Evolutionary conservation across 2,113 vertebrate species (phyloP).

Genomic region (Corythaixoides concolor): DNA sequence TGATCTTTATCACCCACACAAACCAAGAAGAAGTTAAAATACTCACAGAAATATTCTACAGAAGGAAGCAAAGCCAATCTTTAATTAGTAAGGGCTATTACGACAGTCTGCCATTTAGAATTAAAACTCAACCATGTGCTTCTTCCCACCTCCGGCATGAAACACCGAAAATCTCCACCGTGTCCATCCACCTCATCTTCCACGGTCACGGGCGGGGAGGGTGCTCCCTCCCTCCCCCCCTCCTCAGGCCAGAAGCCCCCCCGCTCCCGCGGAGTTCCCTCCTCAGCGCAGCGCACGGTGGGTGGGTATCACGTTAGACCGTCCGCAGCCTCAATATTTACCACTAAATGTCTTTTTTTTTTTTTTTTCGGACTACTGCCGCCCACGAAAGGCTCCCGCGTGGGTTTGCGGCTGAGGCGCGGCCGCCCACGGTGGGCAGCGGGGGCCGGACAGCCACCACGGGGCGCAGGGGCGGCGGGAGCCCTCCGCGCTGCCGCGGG

Average conservation of each 20-base stretch:
- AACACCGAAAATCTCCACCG: neutral
- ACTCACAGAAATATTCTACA: neutral
- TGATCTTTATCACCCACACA: neutral
- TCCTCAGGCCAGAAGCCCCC: neutral
- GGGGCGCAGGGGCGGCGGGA: neutral
- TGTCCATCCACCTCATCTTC: neutral
- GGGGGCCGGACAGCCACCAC: neutral
- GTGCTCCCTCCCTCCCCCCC: neutral
- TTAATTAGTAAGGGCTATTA: slow-evolving; percentile 18
- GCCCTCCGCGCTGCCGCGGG: neutral
- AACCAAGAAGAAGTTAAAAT: neutral
- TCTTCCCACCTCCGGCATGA: neutral
- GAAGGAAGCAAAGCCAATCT: neutral
- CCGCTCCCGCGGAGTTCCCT: neutral
- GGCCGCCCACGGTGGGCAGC: neutral
- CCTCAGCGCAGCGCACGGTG: neutral
- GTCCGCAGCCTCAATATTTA: neutral
- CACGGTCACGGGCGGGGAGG: neutral
- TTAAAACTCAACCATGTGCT: slow-evolving; percentile 57
- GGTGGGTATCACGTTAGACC: neutral
- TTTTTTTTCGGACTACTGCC: neutral
- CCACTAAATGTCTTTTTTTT: neutral
- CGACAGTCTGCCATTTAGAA: slow-evolving; percentile 33
- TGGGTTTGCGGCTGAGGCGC: neutral
- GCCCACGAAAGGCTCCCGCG: neutral